phyloP scores from a whole-genome alignment of 2,888 invertebrate genomes.

The Amphipoea oculea region DNA sequence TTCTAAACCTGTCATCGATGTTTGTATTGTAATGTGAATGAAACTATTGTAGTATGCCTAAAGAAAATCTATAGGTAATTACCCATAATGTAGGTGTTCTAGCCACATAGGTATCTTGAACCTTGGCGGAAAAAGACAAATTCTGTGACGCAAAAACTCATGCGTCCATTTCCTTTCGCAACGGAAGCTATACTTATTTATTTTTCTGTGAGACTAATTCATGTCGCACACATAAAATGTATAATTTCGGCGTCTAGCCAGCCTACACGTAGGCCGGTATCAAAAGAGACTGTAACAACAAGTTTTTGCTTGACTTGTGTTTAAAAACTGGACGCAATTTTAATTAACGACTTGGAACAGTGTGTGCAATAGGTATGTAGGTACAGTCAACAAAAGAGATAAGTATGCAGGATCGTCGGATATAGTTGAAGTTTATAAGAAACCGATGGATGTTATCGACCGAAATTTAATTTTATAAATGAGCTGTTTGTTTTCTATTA shows the following conservation, averaged over 20 bases:
- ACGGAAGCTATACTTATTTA: neutral
- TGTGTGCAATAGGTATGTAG: constrained; percentile 53
- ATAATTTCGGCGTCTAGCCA: constrained; percentile 32
- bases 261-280: constrained; percentile 12
- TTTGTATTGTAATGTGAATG: neutral
- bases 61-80: neutral
- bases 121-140: neutral
- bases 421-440: too few species aligned
- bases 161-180: neutral
- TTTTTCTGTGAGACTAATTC: constrained; percentile 5
- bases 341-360: constrained; percentile 61
- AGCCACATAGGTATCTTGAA: neutral
- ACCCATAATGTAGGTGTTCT: neutral
- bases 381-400: neutral
- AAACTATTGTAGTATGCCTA: neutral
- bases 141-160: neutral
- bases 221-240: constrained; percentile 19
- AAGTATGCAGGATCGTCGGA: too few species aligned
- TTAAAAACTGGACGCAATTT: constrained; percentile 62
- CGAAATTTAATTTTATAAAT: too few species aligned
- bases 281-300: constrained; percentile 43
- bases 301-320: constrained; percentile 61
- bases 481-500: too few species aligned
- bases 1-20: neutral
- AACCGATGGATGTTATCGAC: too few species aligned